Conservation (phyloP, 2,888 invertebrate species). For the Gisinianus flammeolus region DNA sequence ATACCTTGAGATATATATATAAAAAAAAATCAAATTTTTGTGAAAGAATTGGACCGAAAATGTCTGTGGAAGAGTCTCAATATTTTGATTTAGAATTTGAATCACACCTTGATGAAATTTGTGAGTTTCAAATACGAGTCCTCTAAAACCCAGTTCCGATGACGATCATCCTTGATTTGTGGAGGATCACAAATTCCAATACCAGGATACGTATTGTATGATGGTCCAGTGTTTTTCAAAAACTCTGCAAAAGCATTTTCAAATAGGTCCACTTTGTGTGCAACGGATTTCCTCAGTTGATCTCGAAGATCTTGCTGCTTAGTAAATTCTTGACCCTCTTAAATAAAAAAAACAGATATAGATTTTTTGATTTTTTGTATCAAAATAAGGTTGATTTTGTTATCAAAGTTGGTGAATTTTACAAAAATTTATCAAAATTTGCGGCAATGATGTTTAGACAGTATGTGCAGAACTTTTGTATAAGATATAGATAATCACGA, state of each 20-base stretch:
- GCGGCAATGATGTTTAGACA: background rate
- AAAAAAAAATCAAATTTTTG: background rate
- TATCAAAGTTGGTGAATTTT: background rate
- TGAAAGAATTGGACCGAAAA: no score
- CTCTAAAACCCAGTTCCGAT: constrained; percentile 16
- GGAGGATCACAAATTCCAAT: constrained; percentile 34
- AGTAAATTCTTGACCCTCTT: background rate
- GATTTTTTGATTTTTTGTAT: background rate
- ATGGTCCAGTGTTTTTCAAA: constrained; percentile 19
- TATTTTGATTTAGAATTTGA: background rate
- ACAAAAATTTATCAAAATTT: background rate
- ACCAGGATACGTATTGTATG: constrained; percentile 34
- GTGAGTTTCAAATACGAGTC: constrained; percentile 34
- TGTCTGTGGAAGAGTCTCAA: background rate
- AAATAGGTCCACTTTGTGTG: constrained; percentile 38
- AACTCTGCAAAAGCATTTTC: constrained; percentile 30
- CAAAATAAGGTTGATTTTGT: no score
- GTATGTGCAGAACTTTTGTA: background rate
- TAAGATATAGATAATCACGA: no score
- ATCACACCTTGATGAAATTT: constrained; percentile 40
- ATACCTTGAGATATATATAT: constrained; percentile 26
- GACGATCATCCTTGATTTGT: background rate
- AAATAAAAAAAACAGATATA: background rate
- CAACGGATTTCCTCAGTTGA: background rate
- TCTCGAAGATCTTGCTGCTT: constrained; percentile 11